Evolutionary conservation across 2,888 invertebrate species (phyloP), one percentile per base, ranked within the genome.

Genomic region (Crioceris asparagi): DNA sequence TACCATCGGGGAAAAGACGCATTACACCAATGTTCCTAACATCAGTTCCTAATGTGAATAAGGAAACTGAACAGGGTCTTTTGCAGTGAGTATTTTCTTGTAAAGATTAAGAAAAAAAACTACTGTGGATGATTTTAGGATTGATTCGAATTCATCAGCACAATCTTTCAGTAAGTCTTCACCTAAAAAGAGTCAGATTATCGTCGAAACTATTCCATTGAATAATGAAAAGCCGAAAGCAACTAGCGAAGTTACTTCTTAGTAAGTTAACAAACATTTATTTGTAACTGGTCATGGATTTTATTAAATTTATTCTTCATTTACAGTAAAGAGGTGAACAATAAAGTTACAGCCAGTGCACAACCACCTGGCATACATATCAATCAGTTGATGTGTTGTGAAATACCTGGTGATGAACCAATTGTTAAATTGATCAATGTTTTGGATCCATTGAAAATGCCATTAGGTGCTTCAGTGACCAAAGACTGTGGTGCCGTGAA

Each of bases 11-110:
- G 19, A 85, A 90, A 64, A 70, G 97, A 27, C 73, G 97, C 44
- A 98, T 98, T 48, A 97, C 94, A 5, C 97, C 97, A 0, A 88
- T 97, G 66, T 92, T 91, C 60, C 81, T 97, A 53, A 54, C 54
- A 14, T 44, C 54, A 5, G 50, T 51, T 16, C 47, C 49, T n/a
- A 50, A 43, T 33, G 33, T 32, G 17, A 31, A 23, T 11, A 38
- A 33, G 18, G 38, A 38, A 34, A 26, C 32, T 7, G 8, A 29
- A 15, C 15, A 39, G 8, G 38, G 32, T 15, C 15, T 32, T 8
- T 19, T 39, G 30, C 38, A 35, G 44, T 44, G 41, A 41, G 41
- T 38, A n/a, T n/a, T n/a, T n/a, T n/a, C n/a, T n/a, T n/a, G n/a
- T n/a, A n/a, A n/a, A n/a, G n/a, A n/a, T n/a, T n/a, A n/a, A n/a